phyloP scores from a whole-genome alignment of 2,888 invertebrate species.

The Exocentrus adspersus region DNA sequence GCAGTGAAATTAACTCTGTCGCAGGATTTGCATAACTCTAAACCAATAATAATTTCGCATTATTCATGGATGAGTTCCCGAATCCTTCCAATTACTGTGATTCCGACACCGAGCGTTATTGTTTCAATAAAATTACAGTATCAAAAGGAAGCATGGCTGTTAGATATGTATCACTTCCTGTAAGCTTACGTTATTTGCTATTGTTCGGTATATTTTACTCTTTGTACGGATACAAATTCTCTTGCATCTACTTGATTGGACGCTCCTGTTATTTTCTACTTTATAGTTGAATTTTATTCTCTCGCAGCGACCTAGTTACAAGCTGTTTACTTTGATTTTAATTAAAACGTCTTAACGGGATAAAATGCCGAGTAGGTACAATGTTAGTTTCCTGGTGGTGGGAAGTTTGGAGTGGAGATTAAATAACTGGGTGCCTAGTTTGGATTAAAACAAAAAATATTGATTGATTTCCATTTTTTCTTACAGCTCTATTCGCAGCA shows the following conservation, averaged over 20 bases:
- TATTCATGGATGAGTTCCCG: neutral
- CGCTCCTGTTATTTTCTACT: too few relatives aligned
- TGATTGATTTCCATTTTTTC: too few relatives aligned
- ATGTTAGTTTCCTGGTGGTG: too few relatives aligned
- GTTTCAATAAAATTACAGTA: slow-evolving; percentile 4
- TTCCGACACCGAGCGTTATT: neutral
- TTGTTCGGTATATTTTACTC: too few relatives aligned
- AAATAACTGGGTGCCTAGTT: too few relatives aligned
- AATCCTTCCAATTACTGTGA: slow-evolving; percentile 1
- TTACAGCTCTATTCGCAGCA: slow-evolving; percentile 91
- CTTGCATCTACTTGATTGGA: too few relatives aligned
- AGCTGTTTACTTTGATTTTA: neutral
- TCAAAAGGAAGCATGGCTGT: slow-evolving; percentile 11
- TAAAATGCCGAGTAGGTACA: neutral
- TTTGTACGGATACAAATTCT: neutral
- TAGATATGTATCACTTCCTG: slow-evolving; percentile 10
- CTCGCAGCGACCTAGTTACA: neutral
- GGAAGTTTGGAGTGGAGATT: too few relatives aligned
- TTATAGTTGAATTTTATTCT: neutral
- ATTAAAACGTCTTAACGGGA: neutral
- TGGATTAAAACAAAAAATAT: too few relatives aligned
- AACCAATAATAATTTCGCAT: too few relatives aligned
- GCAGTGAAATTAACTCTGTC: too few relatives aligned
- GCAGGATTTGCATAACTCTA: too few relatives aligned
- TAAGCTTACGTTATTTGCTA: too few relatives aligned